phyloP scores from a whole-genome alignment of 2,113 vertebrate genomes.

The Phalacrocorax carbo region DNA sequence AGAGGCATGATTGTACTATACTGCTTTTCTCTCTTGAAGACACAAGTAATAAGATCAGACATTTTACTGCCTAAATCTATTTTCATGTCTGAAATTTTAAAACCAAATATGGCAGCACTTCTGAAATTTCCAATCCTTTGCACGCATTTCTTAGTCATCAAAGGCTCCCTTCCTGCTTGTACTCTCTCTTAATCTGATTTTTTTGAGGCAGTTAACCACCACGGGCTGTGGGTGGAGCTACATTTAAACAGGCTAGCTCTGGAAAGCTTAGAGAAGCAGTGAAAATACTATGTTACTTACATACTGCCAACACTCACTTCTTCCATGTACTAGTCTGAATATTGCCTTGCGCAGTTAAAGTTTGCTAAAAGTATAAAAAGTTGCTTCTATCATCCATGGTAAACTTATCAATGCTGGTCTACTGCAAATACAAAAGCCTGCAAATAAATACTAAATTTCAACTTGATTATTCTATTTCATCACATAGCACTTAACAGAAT shows the following conservation, averaged over 20 bases:
- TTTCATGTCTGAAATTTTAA: neutral
- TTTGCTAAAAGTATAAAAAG: neutral
- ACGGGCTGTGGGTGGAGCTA: neutral
- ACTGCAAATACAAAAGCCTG: neutral
- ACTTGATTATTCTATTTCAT: neutral
- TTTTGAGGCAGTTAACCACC: neutral
- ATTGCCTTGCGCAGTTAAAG: neutral
- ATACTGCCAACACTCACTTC: neutral
- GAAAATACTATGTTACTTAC: neutral
- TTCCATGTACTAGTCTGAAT: neutral
- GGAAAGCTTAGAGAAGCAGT: neutral
- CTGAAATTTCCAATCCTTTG: neutral
- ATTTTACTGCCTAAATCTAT: neutral
- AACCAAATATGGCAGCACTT: neutral
- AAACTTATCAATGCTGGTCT: neutral
- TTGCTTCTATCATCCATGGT: neutral
- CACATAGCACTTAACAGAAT: neutral
- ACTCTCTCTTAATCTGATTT: neutral
- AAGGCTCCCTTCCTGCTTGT: neutral
- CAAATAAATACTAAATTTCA: neutral
- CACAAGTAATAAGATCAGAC: neutral
- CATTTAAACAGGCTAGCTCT: neutral
- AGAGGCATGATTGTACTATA: neutral
- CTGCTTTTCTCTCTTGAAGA: neutral
- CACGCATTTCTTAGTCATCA: slow-evolving; percentile 7